These are phyloP conservation scores for Alectoris magna DNA, from an alignment of 2,797 vertebrate genomes.

Conservation along the genomic window DNA sequence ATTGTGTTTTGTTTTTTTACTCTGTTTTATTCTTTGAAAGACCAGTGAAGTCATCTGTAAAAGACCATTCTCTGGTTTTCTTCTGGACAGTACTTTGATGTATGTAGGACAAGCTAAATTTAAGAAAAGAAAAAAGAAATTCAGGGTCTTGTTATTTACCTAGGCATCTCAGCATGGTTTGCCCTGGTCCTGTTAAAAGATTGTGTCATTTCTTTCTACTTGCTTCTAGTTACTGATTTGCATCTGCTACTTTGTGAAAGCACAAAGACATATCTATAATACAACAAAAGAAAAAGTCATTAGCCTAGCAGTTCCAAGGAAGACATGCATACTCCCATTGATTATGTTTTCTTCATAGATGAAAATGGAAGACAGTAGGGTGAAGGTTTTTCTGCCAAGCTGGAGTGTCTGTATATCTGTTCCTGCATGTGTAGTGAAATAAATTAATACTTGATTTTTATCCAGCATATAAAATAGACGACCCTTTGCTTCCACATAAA, in stretches of 20 bases:
- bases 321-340: not conserved
- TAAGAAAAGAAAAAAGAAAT: not conserved
- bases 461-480: not conserved
- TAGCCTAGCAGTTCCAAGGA: not conserved
- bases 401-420: not conserved
- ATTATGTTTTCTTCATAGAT: not conserved
- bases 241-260: not conserved
- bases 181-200: constrained; percentile 1
- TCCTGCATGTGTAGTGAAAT: not conserved
- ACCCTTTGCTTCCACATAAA: not conserved
- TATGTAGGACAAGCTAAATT: not conserved
- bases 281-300: not conserved
- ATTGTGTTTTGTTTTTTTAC: not conserved
- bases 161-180: not conserved
- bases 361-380: not conserved
- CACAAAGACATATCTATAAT: not conserved
- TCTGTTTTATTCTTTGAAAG: not conserved
- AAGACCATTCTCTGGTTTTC: not conserved
- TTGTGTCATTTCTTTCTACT: not conserved
- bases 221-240: not conserved
- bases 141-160: not conserved
- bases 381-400: not conserved
- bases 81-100: not conserved
- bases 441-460: not conserved
- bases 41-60: not conserved